A percentile compares a stretch with the other conserved stretches of the same genome.
Evolutionary conservation across 2,888 invertebrate genomes (phyloP).

Genomic region (Limenitis camilla): DNA sequence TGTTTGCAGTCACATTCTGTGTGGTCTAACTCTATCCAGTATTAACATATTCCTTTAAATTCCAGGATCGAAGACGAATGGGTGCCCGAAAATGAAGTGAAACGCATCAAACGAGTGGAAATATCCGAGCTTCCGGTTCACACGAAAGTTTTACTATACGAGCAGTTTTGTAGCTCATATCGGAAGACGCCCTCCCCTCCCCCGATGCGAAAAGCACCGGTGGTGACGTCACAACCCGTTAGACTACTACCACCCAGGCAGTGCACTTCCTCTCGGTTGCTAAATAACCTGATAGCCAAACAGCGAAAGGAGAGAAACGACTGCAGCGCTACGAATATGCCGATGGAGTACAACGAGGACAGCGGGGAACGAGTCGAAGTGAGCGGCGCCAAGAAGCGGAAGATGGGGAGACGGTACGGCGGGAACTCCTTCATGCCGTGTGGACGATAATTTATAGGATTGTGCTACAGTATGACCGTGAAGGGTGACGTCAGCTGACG

Average conservation of each 20-base stretch:
- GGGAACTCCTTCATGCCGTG: constrained; percentile 66
- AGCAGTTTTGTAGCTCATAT: constrained; percentile 66
- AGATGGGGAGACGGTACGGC: constrained; percentile 57
- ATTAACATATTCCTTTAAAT: constrained; percentile 27
- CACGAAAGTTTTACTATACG: constrained; percentile 68
- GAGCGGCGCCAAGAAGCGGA: constrained; percentile 63
- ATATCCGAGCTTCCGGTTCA: constrained; percentile 66
- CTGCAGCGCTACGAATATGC: constrained; percentile 36
- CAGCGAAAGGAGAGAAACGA: constrained; percentile 35
- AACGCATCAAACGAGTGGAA: constrained; percentile 76
- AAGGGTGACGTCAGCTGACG: background rate
- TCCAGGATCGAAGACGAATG: constrained; percentile 89
- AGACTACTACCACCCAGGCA: constrained; percentile 38
- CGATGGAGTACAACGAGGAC: constrained; percentile 35
- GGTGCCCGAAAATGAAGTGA: constrained; percentile 83
- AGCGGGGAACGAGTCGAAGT: constrained; percentile 32
- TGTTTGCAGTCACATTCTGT: constrained; percentile 64
- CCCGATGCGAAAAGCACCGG: constrained; percentile 25
- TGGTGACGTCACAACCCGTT: constrained; percentile 22
- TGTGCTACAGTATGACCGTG: constrained; percentile 8
- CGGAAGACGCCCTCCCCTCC: constrained; percentile 33
- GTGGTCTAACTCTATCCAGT: constrained; percentile 38
- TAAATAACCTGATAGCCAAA: constrained; percentile 48
- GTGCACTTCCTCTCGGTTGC: constrained; percentile 49
- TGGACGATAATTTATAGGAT: constrained; percentile 47